These are phyloP conservation scores for Hoplodrina blanda DNA, from an alignment of 2,888 invertebrate genomes.

Conservation along the genomic window DNA sequence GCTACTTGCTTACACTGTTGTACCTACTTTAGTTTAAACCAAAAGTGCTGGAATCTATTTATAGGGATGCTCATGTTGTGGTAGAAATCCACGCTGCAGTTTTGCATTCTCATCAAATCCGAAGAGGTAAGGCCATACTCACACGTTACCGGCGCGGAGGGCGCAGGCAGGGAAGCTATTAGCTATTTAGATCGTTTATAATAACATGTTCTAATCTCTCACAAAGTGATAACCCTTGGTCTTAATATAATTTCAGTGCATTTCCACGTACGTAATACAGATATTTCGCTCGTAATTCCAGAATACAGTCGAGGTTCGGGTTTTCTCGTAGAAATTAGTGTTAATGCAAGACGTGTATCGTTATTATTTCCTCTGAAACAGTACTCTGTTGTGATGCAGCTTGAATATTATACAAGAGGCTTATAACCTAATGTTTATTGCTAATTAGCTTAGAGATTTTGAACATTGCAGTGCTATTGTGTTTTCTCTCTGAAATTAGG, in stretches of 20 bases:
- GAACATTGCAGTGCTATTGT: not conserved
- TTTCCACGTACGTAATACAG: not conserved
- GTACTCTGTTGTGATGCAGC: not conserved
- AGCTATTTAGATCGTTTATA: too few relatives aligned
- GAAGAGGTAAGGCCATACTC: too few relatives aligned
- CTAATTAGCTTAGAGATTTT: constrained; percentile 7
- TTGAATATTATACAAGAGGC: constrained; percentile 15
- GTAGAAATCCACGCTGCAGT: too few relatives aligned
- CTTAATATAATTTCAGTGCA: constrained; percentile 25
- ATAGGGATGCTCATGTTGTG: too few relatives aligned
- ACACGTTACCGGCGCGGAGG: too few relatives aligned
- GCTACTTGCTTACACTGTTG: constrained; percentile 3
- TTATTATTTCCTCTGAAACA: constrained; percentile 12
- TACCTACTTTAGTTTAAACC: too few relatives aligned
- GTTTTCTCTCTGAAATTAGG: too few relatives aligned
- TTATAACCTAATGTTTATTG: not conserved
- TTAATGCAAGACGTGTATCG: constrained; percentile 3
- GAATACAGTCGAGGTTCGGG: not conserved
- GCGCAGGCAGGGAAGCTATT: too few relatives aligned
- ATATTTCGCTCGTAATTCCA: constrained; percentile 25
- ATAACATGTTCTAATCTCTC: not conserved
- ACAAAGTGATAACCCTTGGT: constrained; percentile 3
- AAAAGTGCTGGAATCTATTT: too few relatives aligned
- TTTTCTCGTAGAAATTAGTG: constrained; percentile 22
- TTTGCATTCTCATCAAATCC: too few relatives aligned